phyloP scores from a whole-genome alignment of 2,113 vertebrate species.

The Nothoprocta pentlandii region DNA sequence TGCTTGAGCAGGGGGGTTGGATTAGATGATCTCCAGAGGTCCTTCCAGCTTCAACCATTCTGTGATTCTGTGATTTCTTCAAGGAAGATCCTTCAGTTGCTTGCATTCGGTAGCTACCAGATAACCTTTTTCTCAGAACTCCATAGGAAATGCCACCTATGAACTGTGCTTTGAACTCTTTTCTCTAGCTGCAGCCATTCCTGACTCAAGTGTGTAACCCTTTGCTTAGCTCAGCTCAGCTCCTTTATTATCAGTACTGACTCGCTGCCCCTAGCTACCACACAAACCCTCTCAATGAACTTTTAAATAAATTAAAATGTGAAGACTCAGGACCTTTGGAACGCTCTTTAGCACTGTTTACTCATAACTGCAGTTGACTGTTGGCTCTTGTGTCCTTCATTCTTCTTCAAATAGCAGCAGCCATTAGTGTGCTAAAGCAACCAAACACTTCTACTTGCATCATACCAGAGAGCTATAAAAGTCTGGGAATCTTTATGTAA shows the following conservation, averaged over 20 bases:
- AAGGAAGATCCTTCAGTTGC: neutral
- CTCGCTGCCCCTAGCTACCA: neutral
- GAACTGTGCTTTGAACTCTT: neutral
- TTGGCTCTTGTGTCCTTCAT: neutral
- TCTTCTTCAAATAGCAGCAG: neutral
- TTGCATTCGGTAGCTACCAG: neutral
- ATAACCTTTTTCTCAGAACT: neutral
- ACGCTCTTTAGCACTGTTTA: neutral
- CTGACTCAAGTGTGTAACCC: constrained; percentile 18
- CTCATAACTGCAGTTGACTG: neutral
- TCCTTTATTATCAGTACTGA: constrained; percentile 17
- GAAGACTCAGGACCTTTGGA: constrained; percentile 23
- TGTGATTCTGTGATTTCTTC: neutral
- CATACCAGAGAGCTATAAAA: neutral
- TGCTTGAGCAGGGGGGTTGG: too few relatives aligned
- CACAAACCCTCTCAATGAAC: neutral
- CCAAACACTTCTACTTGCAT: neutral
- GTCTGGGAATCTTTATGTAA: neutral
- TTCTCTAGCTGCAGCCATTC: neutral
- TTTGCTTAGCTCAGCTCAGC: constrained; percentile 52
- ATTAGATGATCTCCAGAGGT: too few relatives aligned
- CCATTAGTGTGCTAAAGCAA: neutral
- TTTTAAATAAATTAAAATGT: constrained; percentile 45
- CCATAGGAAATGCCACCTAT: neutral
- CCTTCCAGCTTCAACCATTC: neutral